Conservation (phyloP, 2,797 vertebrate genomes). For the Crocidura indochinensis region DNA sequence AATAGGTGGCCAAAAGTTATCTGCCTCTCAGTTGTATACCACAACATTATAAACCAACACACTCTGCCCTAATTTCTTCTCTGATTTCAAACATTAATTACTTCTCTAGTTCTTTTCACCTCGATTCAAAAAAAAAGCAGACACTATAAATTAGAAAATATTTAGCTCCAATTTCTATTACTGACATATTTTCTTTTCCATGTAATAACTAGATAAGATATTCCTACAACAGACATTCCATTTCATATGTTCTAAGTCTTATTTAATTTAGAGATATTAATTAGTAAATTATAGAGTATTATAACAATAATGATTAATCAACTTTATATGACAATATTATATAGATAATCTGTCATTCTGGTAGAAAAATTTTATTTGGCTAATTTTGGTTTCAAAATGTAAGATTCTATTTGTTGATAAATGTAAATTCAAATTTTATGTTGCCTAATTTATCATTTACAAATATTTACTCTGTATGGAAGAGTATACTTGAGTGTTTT, state of each 20-base stretch:
- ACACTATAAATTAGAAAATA: background rate
- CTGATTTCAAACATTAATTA: background rate
- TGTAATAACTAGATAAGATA: constrained; percentile 9
- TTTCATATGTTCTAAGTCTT: background rate
- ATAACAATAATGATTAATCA: constrained; percentile 25
- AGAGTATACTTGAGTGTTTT: background rate
- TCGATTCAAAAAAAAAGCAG: background rate
- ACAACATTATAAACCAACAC: too few species aligned
- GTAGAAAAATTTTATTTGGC: background rate
- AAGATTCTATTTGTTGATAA: constrained; percentile 37
- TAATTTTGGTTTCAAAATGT: constrained; percentile 29
- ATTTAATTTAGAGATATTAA: constrained; percentile 36
- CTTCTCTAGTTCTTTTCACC: background rate
- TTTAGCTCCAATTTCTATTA: background rate
- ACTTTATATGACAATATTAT: constrained; percentile 31
- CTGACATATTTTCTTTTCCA: background rate
- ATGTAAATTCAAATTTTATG: constrained; percentile 10
- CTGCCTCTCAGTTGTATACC: too few species aligned
- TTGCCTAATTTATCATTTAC: constrained; percentile 47
- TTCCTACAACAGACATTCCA: background rate
- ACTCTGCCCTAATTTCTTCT: background rate
- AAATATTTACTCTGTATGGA: constrained; percentile 52
- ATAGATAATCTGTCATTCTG: background rate
- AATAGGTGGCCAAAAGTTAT: too few species aligned
- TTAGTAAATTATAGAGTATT: background rate